phyloP scores from a whole-genome alignment of 2,797 vertebrate species.

The Siniperca scherzeri region DNA sequence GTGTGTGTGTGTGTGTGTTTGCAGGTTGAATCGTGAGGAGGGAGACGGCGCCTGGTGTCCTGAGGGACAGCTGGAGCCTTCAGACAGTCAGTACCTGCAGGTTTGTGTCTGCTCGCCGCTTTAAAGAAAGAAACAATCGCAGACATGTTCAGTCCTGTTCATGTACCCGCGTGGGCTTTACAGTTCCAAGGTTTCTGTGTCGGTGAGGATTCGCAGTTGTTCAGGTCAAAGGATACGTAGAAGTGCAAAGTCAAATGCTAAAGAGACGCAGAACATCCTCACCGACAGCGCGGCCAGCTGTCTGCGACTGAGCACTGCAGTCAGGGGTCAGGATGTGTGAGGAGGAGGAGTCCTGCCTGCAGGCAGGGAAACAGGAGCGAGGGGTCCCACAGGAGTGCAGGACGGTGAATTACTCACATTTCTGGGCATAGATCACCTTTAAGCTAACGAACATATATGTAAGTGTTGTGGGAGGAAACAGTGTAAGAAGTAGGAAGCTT shows the following conservation, averaged over 20 bases:
- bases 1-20: constrained; percentile 1
- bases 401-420: not conserved
- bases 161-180: not conserved
- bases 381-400: too few species aligned
- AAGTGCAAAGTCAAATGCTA: too few species aligned
- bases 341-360: not conserved
- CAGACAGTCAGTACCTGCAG: constrained; percentile 92
- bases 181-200: too few species aligned
- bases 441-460: not conserved
- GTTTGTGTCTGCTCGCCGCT: constrained; percentile 63
- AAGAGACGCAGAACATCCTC: too few species aligned
- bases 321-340: too few species aligned
- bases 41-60: constrained; percentile 94
- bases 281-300: too few species aligned
- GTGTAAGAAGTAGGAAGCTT: too few species aligned
- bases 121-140: not conserved
- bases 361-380: constrained; percentile 4
- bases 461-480: too few species aligned
- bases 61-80: constrained; percentile 86
- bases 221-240: too few species aligned
- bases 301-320: too few species aligned
- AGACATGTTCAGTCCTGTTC: not conserved
- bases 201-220: too few species aligned
- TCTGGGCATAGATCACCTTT: not conserved
- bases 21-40: constrained; percentile 89